Evolutionary conservation across 2,888 invertebrate species (phyloP).

Genomic region (Cephus runcator): DNA sequence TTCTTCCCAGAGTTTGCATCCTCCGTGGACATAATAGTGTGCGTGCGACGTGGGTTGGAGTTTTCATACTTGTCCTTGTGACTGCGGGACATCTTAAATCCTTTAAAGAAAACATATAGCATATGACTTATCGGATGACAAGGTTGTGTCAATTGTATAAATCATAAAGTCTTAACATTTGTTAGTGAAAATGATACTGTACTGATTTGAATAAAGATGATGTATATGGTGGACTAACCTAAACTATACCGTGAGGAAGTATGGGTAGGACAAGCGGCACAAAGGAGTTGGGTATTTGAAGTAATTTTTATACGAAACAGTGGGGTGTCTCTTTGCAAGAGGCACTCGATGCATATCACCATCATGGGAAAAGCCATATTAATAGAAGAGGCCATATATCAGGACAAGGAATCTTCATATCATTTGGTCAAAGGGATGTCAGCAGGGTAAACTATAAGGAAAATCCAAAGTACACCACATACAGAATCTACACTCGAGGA

Average conservation of each 20-base stretch:
- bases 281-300: constrained; percentile 13
- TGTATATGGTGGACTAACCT: constrained; percentile 19
- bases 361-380: constrained; percentile 26
- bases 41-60: constrained; percentile 81
- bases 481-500: neutral
- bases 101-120: constrained; percentile 34
- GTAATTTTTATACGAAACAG: constrained; percentile 13
- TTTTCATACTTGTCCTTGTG: constrained; percentile 91
- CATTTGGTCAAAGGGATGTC: constrained; percentile 15
- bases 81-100: constrained; percentile 68
- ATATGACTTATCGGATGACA: neutral
- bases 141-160: no score
- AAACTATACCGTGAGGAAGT: constrained; percentile 8
- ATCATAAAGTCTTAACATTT: no score
- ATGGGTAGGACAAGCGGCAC: constrained; percentile 17
- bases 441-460: neutral
- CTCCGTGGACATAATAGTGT: constrained; percentile 93
- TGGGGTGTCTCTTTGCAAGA: constrained; percentile 16
- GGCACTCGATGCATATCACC: constrained; percentile 19
- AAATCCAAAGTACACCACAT: neutral
- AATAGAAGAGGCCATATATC: neutral
- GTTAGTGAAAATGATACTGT: neutral
- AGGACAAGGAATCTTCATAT: constrained; percentile 25
- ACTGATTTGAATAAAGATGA: neutral
- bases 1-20: constrained; percentile 93